phyloP scores from a whole-genome alignment of 2,888 invertebrate species.

The Drosophila mimetica region DNA sequence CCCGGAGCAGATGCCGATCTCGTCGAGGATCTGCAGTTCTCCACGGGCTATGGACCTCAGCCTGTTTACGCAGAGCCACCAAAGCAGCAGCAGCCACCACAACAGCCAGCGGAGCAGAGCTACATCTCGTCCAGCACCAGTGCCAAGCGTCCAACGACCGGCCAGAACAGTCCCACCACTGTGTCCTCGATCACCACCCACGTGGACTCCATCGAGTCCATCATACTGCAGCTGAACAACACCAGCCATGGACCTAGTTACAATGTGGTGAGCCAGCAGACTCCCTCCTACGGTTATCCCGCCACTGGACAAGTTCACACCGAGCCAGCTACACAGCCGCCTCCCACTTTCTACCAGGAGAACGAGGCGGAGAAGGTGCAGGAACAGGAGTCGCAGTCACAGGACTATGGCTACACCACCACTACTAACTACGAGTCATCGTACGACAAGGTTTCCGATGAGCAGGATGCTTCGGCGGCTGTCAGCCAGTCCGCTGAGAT shows the following conservation, averaged over 20 bases:
- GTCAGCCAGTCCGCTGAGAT: conserved; percentile 45
- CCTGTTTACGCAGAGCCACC: conserved; percentile 81
- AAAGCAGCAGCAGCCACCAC: conserved; percentile 52
- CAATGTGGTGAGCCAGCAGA: conserved; percentile 76
- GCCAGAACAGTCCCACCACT: conserved; percentile 67
- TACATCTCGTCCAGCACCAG: conserved; percentile 72
- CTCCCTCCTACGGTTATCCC: conserved; percentile 56
- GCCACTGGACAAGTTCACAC: conserved; percentile 67
- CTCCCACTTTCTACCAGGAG: conserved; percentile 59
- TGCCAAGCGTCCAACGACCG: conserved; percentile 57
- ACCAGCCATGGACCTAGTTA: conserved; percentile 83
- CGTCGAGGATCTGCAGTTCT: conserved; percentile 85
- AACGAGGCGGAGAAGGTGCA: conserved; percentile 51
- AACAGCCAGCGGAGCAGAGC: conserved; percentile 85
- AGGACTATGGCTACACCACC: conserved; percentile 60
- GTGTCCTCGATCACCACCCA: conserved; percentile 83
- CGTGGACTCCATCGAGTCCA: conserved; percentile 86
- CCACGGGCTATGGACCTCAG: conserved; percentile 85
- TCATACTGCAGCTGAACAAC: conserved; percentile 88
- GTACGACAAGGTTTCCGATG: conserved; percentile 57
- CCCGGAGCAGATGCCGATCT: conserved; percentile 88
- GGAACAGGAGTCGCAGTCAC: conserved; percentile 45
- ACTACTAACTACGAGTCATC: conserved; percentile 36
- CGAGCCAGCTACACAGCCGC: conserved; percentile 43
- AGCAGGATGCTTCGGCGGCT: conserved; percentile 46